phyloP scores from a whole-genome alignment of 1,140 invertebrate species.

The Drosophila pectinifera region DNA sequence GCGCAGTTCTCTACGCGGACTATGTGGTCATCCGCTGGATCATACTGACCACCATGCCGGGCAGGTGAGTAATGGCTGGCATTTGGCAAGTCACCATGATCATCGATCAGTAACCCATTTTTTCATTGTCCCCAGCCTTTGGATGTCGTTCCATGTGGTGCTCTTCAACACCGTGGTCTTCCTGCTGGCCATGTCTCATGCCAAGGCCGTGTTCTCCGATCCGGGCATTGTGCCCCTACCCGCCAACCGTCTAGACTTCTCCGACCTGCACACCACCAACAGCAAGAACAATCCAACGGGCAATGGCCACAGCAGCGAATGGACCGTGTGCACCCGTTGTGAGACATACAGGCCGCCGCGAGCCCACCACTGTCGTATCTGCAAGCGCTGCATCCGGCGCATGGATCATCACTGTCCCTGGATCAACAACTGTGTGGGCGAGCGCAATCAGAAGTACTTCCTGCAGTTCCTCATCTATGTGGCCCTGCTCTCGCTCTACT shows the following conservation, averaged over 20 bases:
- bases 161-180: constrained; percentile 93
- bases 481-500: constrained; percentile 89
- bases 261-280: constrained; percentile 90
- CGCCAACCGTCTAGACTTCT: constrained; percentile 92
- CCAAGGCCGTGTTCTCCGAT: constrained; percentile 94
- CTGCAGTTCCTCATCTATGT: constrained; percentile 96
- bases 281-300: constrained; percentile 73
- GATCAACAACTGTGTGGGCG: constrained; percentile 98
- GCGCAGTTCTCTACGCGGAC: constrained; percentile 94
- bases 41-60: constrained; percentile 92
- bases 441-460: constrained; percentile 97
- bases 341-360: constrained; percentile 93
- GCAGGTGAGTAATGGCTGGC: constrained; percentile 87
- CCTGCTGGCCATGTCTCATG: constrained; percentile 91
- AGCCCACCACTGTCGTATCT: constrained; percentile 96
- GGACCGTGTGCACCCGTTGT: constrained; percentile 94
- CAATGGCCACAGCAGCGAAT: constrained; percentile 87
- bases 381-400: constrained; percentile 92
- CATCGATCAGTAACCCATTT: constrained; percentile 36
- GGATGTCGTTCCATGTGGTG: constrained; percentile 93
- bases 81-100: background rate
- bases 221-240: constrained; percentile 95
- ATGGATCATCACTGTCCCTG: constrained; percentile 96
- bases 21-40: constrained; percentile 96
- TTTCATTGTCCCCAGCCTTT: constrained; percentile 87